Percentiles rank a stretch among this genome's conserved stretches.
Conservation (phyloP, 2,797 vertebrate species). For the Scyliorhinus canicula region DNA sequence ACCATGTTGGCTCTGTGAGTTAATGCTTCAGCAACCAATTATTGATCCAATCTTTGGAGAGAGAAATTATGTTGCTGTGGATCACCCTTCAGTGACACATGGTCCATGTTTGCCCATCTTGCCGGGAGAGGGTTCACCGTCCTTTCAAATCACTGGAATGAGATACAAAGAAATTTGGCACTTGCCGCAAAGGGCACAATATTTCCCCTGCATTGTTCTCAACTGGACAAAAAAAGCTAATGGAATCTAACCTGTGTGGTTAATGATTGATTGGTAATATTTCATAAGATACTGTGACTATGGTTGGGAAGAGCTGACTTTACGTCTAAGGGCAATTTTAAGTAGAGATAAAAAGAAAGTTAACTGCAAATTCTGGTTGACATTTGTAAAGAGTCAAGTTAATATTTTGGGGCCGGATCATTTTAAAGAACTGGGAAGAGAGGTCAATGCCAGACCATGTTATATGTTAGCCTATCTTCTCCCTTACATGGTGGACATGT, state of each 20-base stretch:
- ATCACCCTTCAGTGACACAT: neutral
- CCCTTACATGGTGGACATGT: neutral
- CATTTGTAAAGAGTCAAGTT: neutral
- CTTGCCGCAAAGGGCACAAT: neutral
- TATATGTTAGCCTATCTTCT: neutral
- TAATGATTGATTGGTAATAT: neutral
- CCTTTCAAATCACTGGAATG: neutral
- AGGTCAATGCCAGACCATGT: neutral
- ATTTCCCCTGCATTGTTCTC: neutral
- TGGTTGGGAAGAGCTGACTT: neutral
- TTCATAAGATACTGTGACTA: neutral
- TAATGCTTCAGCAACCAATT: neutral
- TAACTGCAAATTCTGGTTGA: neutral
- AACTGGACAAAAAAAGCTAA: neutral
- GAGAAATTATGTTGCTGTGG: neutral
- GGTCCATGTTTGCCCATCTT: neutral
- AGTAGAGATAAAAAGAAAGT: neutral
- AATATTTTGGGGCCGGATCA: neutral
- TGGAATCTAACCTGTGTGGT: neutral
- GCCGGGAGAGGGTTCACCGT: neutral
- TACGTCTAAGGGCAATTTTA: neutral
- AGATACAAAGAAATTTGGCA: neutral
- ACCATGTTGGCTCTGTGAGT: neutral
- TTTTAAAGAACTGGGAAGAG: neutral
- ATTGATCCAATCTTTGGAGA: neutral